Percentiles rank a stretch among this genome's conserved stretches.
Evolutionary conservation across 2,113 vertebrate species (phyloP).

Genomic region (Bujurquina vittata): DNA sequence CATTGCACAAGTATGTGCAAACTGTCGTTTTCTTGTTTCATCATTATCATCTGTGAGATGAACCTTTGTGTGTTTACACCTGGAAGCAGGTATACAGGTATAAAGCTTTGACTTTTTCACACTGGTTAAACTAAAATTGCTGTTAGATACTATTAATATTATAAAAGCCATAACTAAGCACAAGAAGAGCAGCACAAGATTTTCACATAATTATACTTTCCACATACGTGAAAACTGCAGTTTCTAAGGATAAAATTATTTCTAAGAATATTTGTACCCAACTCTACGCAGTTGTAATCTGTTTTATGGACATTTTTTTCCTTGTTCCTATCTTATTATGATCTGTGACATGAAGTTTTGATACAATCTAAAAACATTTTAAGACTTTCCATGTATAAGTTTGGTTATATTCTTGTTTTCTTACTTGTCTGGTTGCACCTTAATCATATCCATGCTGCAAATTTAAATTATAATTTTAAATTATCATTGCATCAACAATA

Average conservation of each 20-base stretch:
- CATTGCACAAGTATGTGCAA: neutral
- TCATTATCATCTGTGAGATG: neutral
- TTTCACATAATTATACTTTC: neutral
- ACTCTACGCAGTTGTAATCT: neutral
- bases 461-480: neutral
- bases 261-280: neutral
- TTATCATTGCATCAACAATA: neutral
- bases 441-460: neutral
- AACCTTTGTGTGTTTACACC: neutral
- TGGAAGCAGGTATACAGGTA: neutral
- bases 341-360: neutral
- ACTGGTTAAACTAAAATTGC: neutral
- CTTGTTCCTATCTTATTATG: neutral
- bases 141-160: neutral
- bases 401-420: neutral
- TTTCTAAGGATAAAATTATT: neutral
- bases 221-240: neutral
- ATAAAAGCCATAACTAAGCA: neutral
- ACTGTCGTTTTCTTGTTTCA: neutral
- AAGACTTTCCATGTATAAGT: neutral
- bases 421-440: neutral
- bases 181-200: neutral
- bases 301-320: neutral
- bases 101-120: neutral
- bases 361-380: neutral